Evolutionary conservation across 1,140 invertebrate genomes (phyloP), one percentile per base, ranked within the genome.

Genomic region (Anadara kagoshimensis): DNA sequence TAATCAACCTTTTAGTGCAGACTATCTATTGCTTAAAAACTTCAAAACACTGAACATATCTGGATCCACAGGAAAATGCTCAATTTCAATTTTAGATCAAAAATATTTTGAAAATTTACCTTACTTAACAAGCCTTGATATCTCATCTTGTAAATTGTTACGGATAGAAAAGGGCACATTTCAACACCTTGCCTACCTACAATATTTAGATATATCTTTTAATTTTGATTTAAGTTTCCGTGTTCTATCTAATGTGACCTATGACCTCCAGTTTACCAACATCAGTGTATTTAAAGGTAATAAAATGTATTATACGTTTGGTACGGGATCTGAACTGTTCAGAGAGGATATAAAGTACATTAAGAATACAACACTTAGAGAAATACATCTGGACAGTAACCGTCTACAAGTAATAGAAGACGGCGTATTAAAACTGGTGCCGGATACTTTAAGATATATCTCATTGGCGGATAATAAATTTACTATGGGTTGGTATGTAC

Each of bases 301-400:
- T 12, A 75, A 75, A 44, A 45, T 75, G 16, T 67, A 75, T 43
- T 36, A 59, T 58, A 64, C 67, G 5, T 75, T 69, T 51, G 66
- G 66, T 26, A 7, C 69, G 18, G 66, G 66, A 4, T 69, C 73
- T 14, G 24, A 58, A 14, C 0, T 75, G 7, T 16, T 24, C 12
- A 36, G 2, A 3, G 54, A 69, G 5, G 36, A 69, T 24, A 44
- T 69, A 18, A 36, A 24, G 51, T 18, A 57, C 7, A 22, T 69
- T 4, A 22, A 58, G 7, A 22, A 65, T n/a, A 75, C 73, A 18
- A 43, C 29, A 20, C 26, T 75, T 0, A 47, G 26, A 44, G 65
- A 75, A 29, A 12, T 75, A 20, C 26, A 75, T 22, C 1, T 75
- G 7, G 66, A 69, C 53, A 75, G 73, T 22, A 75, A 75, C 61